phyloP scores from a whole-genome alignment of 2,797 vertebrate species.

The Typhlichthys subterraneus region DNA sequence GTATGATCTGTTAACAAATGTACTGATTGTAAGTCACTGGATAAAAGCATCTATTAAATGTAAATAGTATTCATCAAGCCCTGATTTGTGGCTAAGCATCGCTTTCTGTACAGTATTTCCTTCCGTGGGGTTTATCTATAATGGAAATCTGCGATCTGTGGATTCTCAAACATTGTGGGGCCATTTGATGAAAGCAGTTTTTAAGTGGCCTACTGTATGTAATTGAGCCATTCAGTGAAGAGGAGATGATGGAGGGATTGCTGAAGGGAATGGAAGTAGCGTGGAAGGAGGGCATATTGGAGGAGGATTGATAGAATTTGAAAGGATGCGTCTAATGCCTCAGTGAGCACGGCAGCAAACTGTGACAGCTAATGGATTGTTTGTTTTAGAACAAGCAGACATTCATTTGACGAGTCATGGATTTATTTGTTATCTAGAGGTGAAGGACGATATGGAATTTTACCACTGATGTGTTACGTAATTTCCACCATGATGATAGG shows the following conservation, averaged over 20 bases:
- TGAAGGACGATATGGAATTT: background rate
- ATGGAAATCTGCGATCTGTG: slow-evolving; percentile 40
- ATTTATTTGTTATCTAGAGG: slow-evolving; percentile 10
- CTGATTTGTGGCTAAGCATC: too few species aligned
- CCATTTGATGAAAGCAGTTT: slow-evolving; percentile 23
- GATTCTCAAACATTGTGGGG: slow-evolving; percentile 5
- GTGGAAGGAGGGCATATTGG: slow-evolving; percentile 14
- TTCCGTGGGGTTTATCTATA: slow-evolving; percentile 32
- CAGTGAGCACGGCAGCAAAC: slow-evolving; percentile 25
- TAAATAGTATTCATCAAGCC: too few species aligned
- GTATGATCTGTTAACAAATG: too few species aligned
- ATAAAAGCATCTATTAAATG: too few species aligned
- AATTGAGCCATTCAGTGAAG: slow-evolving; percentile 28
- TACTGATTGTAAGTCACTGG: too few species aligned
- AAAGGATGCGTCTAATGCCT: slow-evolving; percentile 31
- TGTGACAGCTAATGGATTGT: slow-evolving; percentile 35
- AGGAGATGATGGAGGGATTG: background rate
- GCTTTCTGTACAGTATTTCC: slow-evolving; percentile 9
- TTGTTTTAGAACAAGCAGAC: slow-evolving; percentile 40
- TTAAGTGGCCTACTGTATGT: slow-evolving; percentile 18
- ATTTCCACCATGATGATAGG: too few species aligned
- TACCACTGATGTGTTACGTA: background rate
- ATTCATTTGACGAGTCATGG: slow-evolving; percentile 21
- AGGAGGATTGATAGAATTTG: slow-evolving; percentile 23
- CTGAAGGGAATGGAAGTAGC: slow-evolving; percentile 5